Evolutionary conservation across 2,113 vertebrate species (phyloP), one percentile per base, ranked within the genome.

Genomic region (Motacilla alba): DNA sequence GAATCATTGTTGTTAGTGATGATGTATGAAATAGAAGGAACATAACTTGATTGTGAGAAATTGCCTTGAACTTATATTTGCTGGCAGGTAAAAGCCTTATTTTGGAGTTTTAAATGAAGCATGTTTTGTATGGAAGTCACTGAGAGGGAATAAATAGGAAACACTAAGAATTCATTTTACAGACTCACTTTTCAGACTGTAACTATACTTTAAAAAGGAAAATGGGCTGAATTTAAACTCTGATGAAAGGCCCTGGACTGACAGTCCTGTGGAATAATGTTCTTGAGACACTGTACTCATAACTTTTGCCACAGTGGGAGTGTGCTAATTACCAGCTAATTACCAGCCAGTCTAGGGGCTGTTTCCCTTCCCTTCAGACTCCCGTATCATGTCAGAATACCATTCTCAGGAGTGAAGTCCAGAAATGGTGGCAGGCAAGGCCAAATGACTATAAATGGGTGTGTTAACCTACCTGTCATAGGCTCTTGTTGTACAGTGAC

Each of bases 21-120:
- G 77, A 90, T 79, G 52, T 88, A 94, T 89, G 94, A 95, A 96
- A 87, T 72, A 85, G 86, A 91, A 96, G 77, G 64, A 79, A 58
- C 82, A 73, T 86, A 94, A 83, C 58, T 78, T 91, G 92, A 93
- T 93, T 90, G 69, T 83, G 84, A 94, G 69, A 83, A 89, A 95
- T 93, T 64, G 77, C 60, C 90, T 87, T 80, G 90, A 97, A 93
- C 84, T 95, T 85, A 22, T 27, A 60, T 87, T 94, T 93, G 49
- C 81, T 90, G 72, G 60, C 78, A 93, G 83, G 64, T 84, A 63
- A 87, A 93, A 94, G 75, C 47, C 81, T 93, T 90, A 60, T 73
- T 94, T 96, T 82, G 75, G 78, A 85, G 66, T 76, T 95, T 94
- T 94, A 88, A 95, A 92, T 64, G 68, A 90, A 79, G 31, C 27